Evolutionary conservation across 2,797 vertebrate species (phyloP).

Genomic region (Clarias fuscus): DNA sequence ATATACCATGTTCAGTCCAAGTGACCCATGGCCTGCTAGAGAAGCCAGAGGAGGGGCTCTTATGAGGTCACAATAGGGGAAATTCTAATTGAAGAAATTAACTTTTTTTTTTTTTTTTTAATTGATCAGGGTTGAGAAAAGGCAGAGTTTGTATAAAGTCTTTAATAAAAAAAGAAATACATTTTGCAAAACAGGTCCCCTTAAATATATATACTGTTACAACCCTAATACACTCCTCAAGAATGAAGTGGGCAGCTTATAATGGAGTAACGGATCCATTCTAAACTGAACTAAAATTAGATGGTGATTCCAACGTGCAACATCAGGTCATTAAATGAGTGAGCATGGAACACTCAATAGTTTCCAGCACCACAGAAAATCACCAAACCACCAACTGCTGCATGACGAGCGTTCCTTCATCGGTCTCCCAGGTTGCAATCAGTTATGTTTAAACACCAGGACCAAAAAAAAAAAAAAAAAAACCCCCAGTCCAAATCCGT

Average conservation of each 20-base stretch:
- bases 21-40: too few species aligned
- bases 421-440: not conserved
- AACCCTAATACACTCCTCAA: not conserved
- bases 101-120: too few species aligned
- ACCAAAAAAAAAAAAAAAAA: not conserved
- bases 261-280: not conserved
- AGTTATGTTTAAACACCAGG: constrained; percentile 26
- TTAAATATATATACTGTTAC: not conserved
- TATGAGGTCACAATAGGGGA: too few species aligned
- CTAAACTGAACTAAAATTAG: not conserved
- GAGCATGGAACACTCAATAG: not conserved
- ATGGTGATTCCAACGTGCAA: not conserved
- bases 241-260: not conserved
- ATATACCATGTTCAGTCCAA: too few species aligned
- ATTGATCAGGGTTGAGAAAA: too few species aligned
- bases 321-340: not conserved
- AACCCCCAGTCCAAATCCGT: not conserved
- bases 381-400: constrained; percentile 9
- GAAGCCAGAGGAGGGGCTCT: too few species aligned
- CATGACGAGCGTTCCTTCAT: not conserved
- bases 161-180: too few species aligned
- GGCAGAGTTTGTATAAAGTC: too few species aligned
- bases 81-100: too few species aligned
- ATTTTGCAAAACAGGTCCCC: too few species aligned
- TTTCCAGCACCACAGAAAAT: not conserved